Evolutionary conservation across 2,888 invertebrate species (phyloP), one percentile per base, ranked within the genome.

Genomic region (Acanthopleura granulata): DNA sequence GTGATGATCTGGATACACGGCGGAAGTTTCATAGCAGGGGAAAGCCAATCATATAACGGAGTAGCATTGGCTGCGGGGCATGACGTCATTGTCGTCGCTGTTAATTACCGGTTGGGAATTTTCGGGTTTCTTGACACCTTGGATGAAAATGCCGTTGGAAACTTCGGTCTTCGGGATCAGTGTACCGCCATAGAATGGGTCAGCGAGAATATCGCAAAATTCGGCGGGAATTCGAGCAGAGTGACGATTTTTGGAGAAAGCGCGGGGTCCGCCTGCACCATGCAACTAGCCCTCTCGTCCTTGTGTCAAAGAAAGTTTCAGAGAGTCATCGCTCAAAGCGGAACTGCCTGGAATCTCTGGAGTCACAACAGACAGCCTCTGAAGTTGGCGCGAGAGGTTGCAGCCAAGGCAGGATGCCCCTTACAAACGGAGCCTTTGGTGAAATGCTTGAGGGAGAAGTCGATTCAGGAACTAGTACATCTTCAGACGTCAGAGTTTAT

Each of bases 1-100:
- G 75, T 75, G 18, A 73, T 75, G 75, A 40, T 73, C 14, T 75
- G 73, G 57, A 75, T 75, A 27, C 70, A 75, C 29, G 75, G 75
- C 16, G 75, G 75, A 69, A 62, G 73, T 57, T 75, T 73, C 69
- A 29, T 25, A 11, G 61, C 49, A 12, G 75, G 75, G 14, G 75
- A 73, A 3, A 71, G 40, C 18, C 69, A 73, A 49, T n/a, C 73
- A 11, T 75, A 75, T 49, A 14, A 66, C 14, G 73, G 73, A 12
- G 73, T 71, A 1, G 3, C 18, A n/a, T 57, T 57, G 22, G 57
- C 57, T 22, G 12, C 57, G 4, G 22, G 12, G 1, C 4, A 22
- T n/a, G 57, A 57, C 18, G 57, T 57, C 18, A 57, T 57, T 12
- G 57, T 57, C 57, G 57, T 57, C n/a, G 57, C 12, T 4, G 12